A percentile compares a stretch with the other conserved stretches of the same genome.
phyloP scores from a whole-genome alignment of 2,113 vertebrate genomes.

The Empidonax traillii region DNA sequence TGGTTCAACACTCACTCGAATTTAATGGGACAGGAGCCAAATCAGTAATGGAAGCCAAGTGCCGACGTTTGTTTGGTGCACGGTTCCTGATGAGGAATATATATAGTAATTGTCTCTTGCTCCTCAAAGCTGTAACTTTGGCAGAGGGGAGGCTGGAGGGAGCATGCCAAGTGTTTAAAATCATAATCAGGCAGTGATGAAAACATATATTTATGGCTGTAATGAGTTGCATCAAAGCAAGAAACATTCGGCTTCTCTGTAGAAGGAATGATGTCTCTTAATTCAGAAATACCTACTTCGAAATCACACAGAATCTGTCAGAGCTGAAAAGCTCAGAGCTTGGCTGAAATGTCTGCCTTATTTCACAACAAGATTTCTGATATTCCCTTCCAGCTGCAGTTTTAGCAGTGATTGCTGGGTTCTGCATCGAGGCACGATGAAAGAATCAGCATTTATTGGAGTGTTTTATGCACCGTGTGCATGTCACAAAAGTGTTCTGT shows the following conservation, averaged over 20 bases:
- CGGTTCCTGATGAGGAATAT: conserved; percentile 22
- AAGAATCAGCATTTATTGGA: not conserved
- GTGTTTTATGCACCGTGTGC: fast-evolving
- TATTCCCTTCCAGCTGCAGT: not conserved
- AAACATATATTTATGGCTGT: conserved; percentile 45
- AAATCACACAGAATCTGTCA: not conserved
- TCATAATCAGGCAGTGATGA: conserved; percentile 22
- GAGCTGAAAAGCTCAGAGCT: not conserved
- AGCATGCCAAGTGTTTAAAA: conserved; percentile 49
- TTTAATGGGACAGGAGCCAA: conserved; percentile 50
- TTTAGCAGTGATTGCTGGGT: not conserved
- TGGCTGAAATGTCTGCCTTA: not conserved
- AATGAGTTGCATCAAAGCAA: conserved; percentile 39
- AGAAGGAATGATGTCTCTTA: not conserved
- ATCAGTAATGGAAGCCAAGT: conserved; percentile 57
- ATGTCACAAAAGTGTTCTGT: fast-evolving
- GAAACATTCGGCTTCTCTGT: not conserved
- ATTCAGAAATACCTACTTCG: not conserved
- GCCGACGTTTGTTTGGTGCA: not conserved
- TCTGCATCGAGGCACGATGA: fast-evolving
- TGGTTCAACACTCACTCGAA: conserved; percentile 16
- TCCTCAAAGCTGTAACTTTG: conserved; percentile 51
- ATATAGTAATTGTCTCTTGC: conserved; percentile 50
- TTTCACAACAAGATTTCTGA: not conserved
- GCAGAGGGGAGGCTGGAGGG: conserved; percentile 15